These are phyloP conservation scores for Romanogobio albipinnatus DNA, from an alignment of 2,113 vertebrate species.

Conservation along the genomic window DNA sequence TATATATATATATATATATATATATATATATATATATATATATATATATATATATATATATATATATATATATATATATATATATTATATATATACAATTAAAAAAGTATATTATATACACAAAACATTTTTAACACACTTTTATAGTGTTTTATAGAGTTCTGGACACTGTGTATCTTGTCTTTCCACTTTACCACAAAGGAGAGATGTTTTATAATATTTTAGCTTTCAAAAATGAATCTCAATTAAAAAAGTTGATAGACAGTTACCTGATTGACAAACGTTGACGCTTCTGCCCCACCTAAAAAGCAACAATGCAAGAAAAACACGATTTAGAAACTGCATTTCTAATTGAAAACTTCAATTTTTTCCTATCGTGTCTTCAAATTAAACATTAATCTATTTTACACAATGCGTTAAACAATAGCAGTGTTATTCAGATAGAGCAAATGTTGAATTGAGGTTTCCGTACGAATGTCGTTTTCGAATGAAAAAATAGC, in stretches of 20 bases:
- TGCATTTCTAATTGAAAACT: background rate
- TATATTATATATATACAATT: background rate
- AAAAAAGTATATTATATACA: background rate
- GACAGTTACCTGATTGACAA: background rate
- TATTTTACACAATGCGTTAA: background rate
- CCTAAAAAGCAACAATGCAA: background rate
- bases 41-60: too few species aligned
- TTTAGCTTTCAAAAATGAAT: background rate
- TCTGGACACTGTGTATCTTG: background rate
- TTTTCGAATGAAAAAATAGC: background rate
- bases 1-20: too few species aligned
- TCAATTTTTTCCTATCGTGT: background rate
- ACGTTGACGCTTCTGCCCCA: background rate
- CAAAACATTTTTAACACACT: background rate
- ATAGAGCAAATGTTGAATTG: constrained; percentile 8
- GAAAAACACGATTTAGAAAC: too few species aligned
- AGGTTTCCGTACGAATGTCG: background rate
- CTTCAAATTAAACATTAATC: background rate
- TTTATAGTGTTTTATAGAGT: background rate
- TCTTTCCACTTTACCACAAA: background rate
- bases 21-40: too few species aligned
- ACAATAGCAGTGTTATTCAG: background rate
- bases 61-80: too few species aligned
- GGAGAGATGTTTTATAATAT: background rate
- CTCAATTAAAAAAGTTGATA: background rate